These are phyloP conservation scores for Syrphus vitripennis DNA, from an alignment of 2,888 invertebrate genomes.

Conservation along the genomic window DNA sequence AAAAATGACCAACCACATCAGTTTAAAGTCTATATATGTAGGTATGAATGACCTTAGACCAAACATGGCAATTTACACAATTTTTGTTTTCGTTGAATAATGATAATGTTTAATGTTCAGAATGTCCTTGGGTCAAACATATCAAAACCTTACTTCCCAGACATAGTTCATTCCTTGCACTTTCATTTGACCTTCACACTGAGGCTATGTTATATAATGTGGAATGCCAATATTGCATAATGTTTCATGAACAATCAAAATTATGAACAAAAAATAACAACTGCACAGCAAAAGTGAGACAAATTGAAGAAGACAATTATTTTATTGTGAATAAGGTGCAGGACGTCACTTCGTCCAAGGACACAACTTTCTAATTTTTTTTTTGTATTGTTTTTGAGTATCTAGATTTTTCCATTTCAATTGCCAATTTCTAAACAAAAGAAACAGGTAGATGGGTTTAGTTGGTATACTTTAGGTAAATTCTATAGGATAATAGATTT, in stretches of 20 bases:
- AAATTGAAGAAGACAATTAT: slow-evolving; percentile 30
- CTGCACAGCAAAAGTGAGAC: slow-evolving; percentile 58
- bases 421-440: slow-evolving; percentile 24
- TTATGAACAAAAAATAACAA: neutral
- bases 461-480: neutral
- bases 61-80: slow-evolving; percentile 30
- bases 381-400: neutral
- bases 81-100: neutral
- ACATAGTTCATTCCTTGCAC: slow-evolving; percentile 44
- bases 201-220: neutral
- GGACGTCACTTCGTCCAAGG: slow-evolving; percentile 34
- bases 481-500: slow-evolving; percentile 46
- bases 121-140: slow-evolving; percentile 55
- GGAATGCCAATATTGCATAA: slow-evolving; percentile 59
- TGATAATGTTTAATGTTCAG: neutral
- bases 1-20: slow-evolving; percentile 50
- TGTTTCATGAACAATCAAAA: slow-evolving; percentile 23
- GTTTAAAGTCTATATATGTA: slow-evolving; percentile 31
- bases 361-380: slow-evolving; percentile 61
- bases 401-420: neutral
- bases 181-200: slow-evolving; percentile 53
- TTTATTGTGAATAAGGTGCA: neutral
- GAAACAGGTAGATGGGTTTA: slow-evolving; percentile 32
- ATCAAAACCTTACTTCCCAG: neutral
- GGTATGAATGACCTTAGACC: slow-evolving; percentile 44